Conservation (phyloP, 2,888 invertebrate species). For the Osmoderma eremita region DNA sequence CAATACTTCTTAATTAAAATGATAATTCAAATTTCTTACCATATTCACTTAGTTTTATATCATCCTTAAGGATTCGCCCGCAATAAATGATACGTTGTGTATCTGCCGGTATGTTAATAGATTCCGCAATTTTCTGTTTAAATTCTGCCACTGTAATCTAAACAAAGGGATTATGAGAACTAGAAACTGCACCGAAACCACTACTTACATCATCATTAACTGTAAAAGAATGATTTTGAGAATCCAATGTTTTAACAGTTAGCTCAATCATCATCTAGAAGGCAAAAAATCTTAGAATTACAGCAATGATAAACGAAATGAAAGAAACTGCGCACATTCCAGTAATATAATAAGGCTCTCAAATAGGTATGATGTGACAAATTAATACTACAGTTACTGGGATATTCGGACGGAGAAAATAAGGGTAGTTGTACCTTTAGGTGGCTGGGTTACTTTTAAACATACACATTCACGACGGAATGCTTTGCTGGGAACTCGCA, state of each 20-base stretch:
- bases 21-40: slow-evolving; percentile 66
- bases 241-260: slow-evolving; percentile 90
- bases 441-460: slow-evolving; percentile 1
- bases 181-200: slow-evolving; percentile 59
- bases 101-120: slow-evolving; percentile 81
- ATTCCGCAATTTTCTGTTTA: slow-evolving; percentile 80
- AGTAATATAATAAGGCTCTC: background rate
- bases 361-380: background rate
- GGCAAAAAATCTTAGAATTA: slow-evolving; percentile 15
- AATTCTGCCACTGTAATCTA: slow-evolving; percentile 85
- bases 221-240: slow-evolving; percentile 82
- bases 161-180: slow-evolving; percentile 23
- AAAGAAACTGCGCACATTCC: slow-evolving; percentile 4
- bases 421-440: slow-evolving; percentile 23
- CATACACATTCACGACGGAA: slow-evolving; percentile 33
- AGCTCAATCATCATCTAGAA: slow-evolving; percentile 76
- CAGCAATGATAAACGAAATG: background rate
- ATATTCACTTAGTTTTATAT: slow-evolving; percentile 84
- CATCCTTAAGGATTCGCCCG: slow-evolving; percentile 92
- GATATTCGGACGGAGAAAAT: background rate
- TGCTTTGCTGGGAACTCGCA: background rate
- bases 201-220: slow-evolving; percentile 88
- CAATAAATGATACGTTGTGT: slow-evolving; percentile 93
- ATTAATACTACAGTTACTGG: background rate
- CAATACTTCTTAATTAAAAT: background rate